Conservation (phyloP, 2,113 vertebrate species). For the Ovis aries region DNA sequence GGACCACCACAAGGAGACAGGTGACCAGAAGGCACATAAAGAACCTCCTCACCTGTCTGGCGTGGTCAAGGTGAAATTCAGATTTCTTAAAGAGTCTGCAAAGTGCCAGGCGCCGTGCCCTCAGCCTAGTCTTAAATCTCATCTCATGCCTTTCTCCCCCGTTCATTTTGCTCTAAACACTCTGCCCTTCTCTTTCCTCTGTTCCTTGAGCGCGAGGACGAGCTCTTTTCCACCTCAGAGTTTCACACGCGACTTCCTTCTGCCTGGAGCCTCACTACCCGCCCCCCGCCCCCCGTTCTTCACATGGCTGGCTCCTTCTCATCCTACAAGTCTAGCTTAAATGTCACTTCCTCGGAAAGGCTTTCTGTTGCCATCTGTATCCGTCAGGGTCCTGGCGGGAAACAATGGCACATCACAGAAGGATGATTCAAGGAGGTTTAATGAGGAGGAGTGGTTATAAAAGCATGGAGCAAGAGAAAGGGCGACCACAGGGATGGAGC, state of each 20-base stretch:
- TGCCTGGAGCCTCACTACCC: slow-evolving; percentile 27
- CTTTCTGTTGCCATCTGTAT: slow-evolving; percentile 68
- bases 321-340: slow-evolving; percentile 65
- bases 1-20: background rate
- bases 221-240: slow-evolving; percentile 11
- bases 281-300: background rate
- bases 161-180: too few species aligned
- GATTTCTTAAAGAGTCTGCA: background rate
- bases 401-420: slow-evolving; percentile 33
- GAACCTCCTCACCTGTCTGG: background rate
- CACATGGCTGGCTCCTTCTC: slow-evolving; percentile 58
- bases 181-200: background rate
- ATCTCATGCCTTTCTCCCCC: background rate
- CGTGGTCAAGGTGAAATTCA: background rate
- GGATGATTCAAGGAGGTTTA: slow-evolving; percentile 24
- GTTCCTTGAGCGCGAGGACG: background rate
- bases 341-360: slow-evolving; percentile 67
- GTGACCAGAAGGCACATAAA: background rate
- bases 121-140: background rate
- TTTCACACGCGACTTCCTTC: background rate
- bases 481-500: background rate
- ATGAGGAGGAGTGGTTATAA: background rate
- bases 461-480: background rate
- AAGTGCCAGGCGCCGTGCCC: background rate
- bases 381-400: slow-evolving; percentile 42